Conservation (phyloP, 2,113 vertebrate species). For the Furnarius figulus region DNA sequence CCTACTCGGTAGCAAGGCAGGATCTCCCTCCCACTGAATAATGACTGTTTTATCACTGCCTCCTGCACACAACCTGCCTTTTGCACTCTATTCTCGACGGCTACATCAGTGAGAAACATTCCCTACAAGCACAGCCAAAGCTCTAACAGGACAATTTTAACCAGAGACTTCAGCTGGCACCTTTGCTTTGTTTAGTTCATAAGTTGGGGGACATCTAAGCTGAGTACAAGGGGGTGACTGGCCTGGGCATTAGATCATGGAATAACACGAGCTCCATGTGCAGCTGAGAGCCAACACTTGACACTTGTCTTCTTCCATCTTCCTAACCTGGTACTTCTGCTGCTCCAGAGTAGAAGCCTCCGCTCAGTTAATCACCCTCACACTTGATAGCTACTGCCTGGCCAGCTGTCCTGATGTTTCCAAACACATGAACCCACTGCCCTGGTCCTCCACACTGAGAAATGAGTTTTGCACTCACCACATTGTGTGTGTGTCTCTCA, state of each 20-base stretch:
- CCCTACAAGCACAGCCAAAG: not conserved
- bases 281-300: constrained; percentile 44
- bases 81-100: not conserved
- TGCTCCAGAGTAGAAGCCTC: not conserved
- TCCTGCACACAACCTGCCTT: not conserved
- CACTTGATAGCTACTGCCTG: constrained; percentile 41
- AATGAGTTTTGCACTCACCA: not conserved
- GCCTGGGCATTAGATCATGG: not conserved
- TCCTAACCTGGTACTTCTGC: not conserved
- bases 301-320: not conserved
- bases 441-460: not conserved
- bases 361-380: constrained; percentile 21
- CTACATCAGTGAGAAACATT: not conserved
- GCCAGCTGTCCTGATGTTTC: not conserved
- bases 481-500: not conserved
- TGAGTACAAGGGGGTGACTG: not conserved
- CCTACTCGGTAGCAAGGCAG: not conserved
- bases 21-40: not conserved
- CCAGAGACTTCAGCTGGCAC: not conserved
- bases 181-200: constrained; percentile 14
- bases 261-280: not conserved
- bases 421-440: not conserved
- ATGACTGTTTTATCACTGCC: not conserved
- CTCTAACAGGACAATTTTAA: not conserved
- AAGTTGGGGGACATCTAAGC: not conserved